phyloP scores from a whole-genome alignment of 2,113 vertebrate genomes.

The Pleuronectes platessa region DNA sequence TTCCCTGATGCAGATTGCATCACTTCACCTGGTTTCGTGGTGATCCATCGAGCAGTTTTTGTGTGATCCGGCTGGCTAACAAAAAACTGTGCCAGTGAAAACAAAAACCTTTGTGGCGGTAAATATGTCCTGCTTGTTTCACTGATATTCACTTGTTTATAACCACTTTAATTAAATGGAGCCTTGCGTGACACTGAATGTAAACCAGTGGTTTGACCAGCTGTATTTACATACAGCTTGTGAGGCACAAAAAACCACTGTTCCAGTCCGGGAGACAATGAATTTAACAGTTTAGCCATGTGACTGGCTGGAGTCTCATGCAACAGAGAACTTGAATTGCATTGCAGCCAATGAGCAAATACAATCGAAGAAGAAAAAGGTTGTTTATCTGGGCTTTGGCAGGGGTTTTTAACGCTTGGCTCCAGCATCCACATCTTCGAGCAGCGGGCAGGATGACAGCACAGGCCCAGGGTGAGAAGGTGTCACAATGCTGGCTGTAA shows the following conservation, averaged over 20 bases:
- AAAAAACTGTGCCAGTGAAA: neutral
- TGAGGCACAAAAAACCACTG: neutral
- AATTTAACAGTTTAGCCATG: slow-evolving; percentile 22
- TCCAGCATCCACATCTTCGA: slow-evolving; percentile 2
- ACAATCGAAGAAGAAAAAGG: slow-evolving; percentile 9
- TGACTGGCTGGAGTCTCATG: neutral
- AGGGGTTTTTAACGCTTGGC: slow-evolving; percentile 23
- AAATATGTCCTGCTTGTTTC: neutral
- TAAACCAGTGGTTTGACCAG: slow-evolving; percentile 9
- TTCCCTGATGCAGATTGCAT: no score
- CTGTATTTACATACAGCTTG: slow-evolving; percentile 26
- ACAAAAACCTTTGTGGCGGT: no score
- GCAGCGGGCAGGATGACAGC: slow-evolving; percentile 23
- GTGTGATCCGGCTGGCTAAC: no score
- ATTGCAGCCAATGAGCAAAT: slow-evolving; percentile 25
- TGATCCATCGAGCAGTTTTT: no score
- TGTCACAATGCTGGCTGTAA: slow-evolving; percentile 64
- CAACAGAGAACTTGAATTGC: slow-evolving; percentile 27
- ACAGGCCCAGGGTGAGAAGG: slow-evolving; percentile 41
- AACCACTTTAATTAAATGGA: neutral
- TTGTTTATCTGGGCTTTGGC: slow-evolving; percentile 2
- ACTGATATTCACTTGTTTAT: neutral
- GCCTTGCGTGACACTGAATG: neutral
- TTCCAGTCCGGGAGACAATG: slow-evolving; percentile 20
- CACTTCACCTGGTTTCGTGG: no score